Percentiles rank a stretch among this genome's conserved stretches.
These are phyloP conservation scores for Atractosteus spatula DNA, from an alignment of 2,113 vertebrate species.

Conservation along the genomic window DNA sequence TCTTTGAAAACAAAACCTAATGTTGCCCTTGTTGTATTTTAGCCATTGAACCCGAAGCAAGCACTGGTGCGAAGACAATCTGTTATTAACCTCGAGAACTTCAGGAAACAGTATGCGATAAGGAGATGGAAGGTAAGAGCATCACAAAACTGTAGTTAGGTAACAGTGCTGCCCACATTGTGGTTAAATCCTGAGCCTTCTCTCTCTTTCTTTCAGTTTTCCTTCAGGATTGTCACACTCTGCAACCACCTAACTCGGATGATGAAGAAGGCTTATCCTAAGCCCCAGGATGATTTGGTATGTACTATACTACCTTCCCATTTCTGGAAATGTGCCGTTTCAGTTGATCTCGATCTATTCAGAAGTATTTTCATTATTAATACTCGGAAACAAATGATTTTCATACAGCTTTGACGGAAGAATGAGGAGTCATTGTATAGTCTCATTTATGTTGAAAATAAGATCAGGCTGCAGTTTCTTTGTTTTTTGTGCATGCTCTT, in stretches of 20 bases:
- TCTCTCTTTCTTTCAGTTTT: slow-evolving; percentile 62
- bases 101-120: slow-evolving; percentile 83
- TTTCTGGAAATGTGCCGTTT: background rate
- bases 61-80: slow-evolving; percentile 85
- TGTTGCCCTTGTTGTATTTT: slow-evolving; percentile 43
- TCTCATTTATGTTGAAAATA: no score
- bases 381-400: background rate
- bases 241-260: slow-evolving; percentile 91
- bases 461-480: no score
- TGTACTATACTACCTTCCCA: slow-evolving; percentile 24
- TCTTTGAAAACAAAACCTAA: no score
- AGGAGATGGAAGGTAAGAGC: slow-evolving; percentile 86
- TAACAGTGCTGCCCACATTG: background rate
- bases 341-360: background rate
- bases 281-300: slow-evolving; percentile 63
- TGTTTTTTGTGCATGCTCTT: no score
- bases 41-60: slow-evolving; percentile 83
- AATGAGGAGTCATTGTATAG: no score
- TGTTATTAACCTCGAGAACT: slow-evolving; percentile 88
- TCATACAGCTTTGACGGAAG: no score
- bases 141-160: background rate
- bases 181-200: slow-evolving; percentile 3
- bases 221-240: slow-evolving; percentile 83
- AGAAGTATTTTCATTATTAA: background rate
- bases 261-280: slow-evolving; percentile 71